A percentile compares a stretch with the other conserved stretches of the same genome.
Conservation (phyloP, 2,888 invertebrate species). For the Tortrix viridana region DNA sequence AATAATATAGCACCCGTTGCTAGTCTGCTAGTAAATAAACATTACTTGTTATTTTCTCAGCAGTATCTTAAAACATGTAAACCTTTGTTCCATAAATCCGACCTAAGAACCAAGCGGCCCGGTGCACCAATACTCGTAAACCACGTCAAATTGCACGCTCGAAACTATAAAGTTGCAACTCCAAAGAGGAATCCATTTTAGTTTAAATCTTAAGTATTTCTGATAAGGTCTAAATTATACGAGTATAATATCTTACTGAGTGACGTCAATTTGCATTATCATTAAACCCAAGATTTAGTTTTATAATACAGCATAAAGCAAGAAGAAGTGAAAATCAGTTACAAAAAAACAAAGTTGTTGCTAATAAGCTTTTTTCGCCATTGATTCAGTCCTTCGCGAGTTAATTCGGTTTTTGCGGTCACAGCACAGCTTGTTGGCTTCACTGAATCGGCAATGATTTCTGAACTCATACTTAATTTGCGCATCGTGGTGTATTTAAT, state of each 20-base stretch:
- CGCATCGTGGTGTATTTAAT: neutral
- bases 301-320: too few species aligned
- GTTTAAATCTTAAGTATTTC: neutral
- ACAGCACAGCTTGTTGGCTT: neutral
- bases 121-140: neutral
- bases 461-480: neutral
- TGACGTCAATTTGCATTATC: too few species aligned
- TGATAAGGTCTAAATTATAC: neutral
- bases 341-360: too few species aligned
- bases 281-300: too few species aligned
- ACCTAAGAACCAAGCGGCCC: neutral
- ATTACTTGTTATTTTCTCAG: neutral
- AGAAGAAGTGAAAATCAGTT: too few species aligned
- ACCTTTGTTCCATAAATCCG: constrained; percentile 4
- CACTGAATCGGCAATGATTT: neutral
- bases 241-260: neutral
- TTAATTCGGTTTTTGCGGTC: constrained; percentile 16
- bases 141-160: neutral
- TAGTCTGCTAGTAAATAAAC: neutral
- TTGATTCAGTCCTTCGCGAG: constrained; percentile 6
- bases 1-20: too few species aligned
- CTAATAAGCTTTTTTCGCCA: too few species aligned
- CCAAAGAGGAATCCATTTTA: neutral
- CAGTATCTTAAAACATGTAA: neutral
- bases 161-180: neutral